Percentiles rank a stretch among this genome's conserved stretches.
Evolutionary conservation across 2,113 vertebrate genomes (phyloP).

Genomic region (Tyto alba): DNA sequence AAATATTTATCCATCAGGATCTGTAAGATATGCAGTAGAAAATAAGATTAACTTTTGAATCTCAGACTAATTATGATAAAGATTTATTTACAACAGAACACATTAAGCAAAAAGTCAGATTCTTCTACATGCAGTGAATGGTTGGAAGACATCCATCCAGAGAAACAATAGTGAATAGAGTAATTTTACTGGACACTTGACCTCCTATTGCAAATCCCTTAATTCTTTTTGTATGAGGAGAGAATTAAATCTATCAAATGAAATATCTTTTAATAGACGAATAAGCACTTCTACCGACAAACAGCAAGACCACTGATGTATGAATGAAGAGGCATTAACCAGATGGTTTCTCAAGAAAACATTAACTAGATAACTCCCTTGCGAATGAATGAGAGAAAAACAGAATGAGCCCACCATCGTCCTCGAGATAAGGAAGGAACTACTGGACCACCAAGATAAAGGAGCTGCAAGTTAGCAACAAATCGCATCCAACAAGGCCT

Average conservation of each 20-base stretch:
- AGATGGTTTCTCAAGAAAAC: too few relatives aligned
- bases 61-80: background rate
- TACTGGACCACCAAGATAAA: too few relatives aligned
- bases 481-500: too few relatives aligned
- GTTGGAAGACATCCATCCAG: background rate
- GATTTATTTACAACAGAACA: background rate
- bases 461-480: too few relatives aligned
- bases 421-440: too few relatives aligned
- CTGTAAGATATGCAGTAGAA: background rate
- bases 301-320: too few relatives aligned
- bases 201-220: background rate
- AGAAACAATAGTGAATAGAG: background rate
- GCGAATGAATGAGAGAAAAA: too few relatives aligned
- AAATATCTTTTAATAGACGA: background rate
- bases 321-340: too few relatives aligned
- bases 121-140: background rate
- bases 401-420: too few relatives aligned
- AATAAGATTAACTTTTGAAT: background rate
- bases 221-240: background rate
- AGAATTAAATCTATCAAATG: background rate
- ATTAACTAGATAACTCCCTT: too few relatives aligned
- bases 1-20: background rate
- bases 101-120: background rate
- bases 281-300: background rate
- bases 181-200: background rate